These are phyloP conservation scores for Drosophila virilis DNA, from an alignment of 1,140 invertebrate genomes.

Conservation along the genomic window DNA sequence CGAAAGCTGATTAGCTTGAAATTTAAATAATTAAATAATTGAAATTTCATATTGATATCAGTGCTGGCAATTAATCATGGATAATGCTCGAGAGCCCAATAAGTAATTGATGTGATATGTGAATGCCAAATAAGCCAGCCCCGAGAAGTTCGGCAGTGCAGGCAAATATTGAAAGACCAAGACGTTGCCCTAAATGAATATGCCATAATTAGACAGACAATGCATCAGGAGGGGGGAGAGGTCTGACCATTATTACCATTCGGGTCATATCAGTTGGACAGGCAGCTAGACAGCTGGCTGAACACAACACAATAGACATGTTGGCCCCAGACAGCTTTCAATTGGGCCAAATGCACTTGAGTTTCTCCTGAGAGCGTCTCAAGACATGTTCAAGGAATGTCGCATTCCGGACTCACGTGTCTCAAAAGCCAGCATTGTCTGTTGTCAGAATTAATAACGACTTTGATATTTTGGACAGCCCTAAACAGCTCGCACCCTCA, in stretches of 20 bases:
- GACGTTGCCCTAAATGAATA: slow-evolving; percentile 17
- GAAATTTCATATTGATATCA: slow-evolving; percentile 2
- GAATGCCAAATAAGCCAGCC: slow-evolving; percentile 8
- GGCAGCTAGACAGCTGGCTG: slow-evolving; percentile 28
- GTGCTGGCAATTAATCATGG: slow-evolving; percentile 8
- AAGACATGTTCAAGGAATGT: slow-evolving; percentile 36
- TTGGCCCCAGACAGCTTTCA: slow-evolving; percentile 39
- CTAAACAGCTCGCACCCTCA: slow-evolving; percentile 15
- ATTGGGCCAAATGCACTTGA: slow-evolving; percentile 51
- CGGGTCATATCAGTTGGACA: slow-evolving; percentile 18
- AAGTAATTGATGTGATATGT: slow-evolving; percentile 16
- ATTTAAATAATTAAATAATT: slow-evolving; percentile 11
- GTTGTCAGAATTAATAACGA: slow-evolving; percentile 39
- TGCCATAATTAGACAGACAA: slow-evolving; percentile 35
- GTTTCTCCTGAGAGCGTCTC: slow-evolving; percentile 32
- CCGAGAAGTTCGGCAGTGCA: neutral
- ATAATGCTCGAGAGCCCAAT: neutral
- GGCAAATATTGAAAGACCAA: neutral
- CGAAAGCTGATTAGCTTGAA: neutral
- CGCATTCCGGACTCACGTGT: slow-evolving; percentile 17
- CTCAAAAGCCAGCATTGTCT: neutral
- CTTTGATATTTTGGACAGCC: slow-evolving; percentile 29
- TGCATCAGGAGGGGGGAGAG: neutral
- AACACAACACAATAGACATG: slow-evolving; percentile 33
- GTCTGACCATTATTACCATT: slow-evolving; percentile 29